Conservation (phyloP, 2,797 vertebrate species). For the Platalea minor region DNA sequence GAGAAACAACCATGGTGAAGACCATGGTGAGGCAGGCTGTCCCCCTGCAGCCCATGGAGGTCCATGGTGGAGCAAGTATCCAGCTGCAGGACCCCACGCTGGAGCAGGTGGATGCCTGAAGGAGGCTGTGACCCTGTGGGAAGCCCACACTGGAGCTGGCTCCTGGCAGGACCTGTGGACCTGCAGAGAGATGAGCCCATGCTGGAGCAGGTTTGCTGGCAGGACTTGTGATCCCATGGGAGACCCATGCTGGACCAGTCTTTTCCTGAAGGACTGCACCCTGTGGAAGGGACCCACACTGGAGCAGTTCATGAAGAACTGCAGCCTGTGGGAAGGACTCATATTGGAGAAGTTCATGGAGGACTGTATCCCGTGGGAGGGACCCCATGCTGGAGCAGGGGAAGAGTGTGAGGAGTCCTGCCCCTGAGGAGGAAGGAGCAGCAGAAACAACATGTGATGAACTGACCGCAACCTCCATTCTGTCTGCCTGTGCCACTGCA, state of each 20-base stretch:
- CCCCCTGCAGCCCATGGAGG: background rate
- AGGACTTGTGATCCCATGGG: no score
- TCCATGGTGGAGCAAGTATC: background rate
- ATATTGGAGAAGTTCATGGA: no score
- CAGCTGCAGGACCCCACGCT: background rate
- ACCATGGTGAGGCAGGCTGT: background rate
- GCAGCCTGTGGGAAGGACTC: background rate
- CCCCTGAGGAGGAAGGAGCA: background rate
- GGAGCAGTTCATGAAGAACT: no score
- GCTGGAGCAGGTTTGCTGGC: background rate
- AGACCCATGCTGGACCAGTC: no score
- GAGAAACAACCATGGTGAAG: background rate
- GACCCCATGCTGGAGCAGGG: no score
- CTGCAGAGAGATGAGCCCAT: no score
- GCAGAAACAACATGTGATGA: background rate
- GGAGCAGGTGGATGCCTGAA: background rate
- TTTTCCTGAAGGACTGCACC: no score
- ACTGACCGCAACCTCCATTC: no score
- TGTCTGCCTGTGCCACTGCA: fast-evolving
- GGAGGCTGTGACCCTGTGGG: background rate
- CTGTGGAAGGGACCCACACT: no score
- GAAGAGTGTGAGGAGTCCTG: no score
- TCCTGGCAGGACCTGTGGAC: background rate
- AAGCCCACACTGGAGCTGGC: no score
- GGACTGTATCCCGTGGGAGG: no score